Conservation (phyloP, 2,113 vertebrate species). For the Chloebia gouldiae region DNA sequence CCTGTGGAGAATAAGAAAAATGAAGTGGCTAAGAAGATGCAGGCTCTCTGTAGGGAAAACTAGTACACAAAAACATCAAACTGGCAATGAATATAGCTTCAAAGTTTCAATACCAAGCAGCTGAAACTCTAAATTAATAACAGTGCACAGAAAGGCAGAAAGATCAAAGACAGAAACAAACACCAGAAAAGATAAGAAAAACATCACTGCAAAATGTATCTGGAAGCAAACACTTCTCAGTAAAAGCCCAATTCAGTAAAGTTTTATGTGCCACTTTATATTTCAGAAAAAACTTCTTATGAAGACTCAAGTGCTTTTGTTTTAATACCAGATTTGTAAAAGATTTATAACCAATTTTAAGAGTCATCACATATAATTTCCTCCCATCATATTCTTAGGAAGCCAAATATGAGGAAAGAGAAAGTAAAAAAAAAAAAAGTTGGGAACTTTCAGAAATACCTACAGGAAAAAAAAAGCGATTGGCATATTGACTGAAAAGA, state of each 20-base stretch:
- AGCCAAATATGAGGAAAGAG: neutral
- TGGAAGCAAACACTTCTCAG: constrained; percentile 28
- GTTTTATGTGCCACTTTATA: constrained; percentile 22
- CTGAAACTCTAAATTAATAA: constrained; percentile 23
- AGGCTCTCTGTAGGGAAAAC: neutral
- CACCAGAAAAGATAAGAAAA: constrained; percentile 18
- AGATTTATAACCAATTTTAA: neutral
- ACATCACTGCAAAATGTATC: constrained; percentile 16
- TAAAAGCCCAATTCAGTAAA: constrained; percentile 53
- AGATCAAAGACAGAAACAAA: constrained; percentile 21
- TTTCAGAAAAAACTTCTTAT: neutral
- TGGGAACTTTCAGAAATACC: neutral
- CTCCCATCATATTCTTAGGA: neutral
- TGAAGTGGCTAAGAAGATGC: neutral
- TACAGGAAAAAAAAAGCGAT: neutral
- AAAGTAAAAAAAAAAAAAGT: neutral
- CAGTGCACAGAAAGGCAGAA: neutral
- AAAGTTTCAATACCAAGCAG: constrained; percentile 37
- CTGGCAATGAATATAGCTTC: constrained; percentile 5
- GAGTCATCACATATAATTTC: neutral
- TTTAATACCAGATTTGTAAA: neutral
- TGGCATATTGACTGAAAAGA: neutral
- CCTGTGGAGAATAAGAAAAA: constrained; percentile 74
- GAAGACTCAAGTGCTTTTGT: neutral
- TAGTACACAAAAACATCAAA: neutral